Evolutionary conservation across 2,113 vertebrate genomes (phyloP).

Genomic region (Porphyrio hochstetteri): DNA sequence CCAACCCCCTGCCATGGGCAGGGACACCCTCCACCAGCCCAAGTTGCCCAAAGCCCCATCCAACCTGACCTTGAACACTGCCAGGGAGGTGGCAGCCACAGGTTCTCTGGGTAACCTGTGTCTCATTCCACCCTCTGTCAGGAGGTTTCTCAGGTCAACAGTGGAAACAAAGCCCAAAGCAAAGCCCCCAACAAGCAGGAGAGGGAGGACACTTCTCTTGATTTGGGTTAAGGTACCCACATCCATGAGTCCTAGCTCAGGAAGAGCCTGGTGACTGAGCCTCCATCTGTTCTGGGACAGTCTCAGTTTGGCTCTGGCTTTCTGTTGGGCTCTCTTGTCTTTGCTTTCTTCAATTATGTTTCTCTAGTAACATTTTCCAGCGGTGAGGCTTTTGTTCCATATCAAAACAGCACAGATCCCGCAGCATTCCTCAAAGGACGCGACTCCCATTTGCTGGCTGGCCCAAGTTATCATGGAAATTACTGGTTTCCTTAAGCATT

Average conservation of each 20-base stretch:
- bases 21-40: background rate
- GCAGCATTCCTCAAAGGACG: conserved; percentile 1
- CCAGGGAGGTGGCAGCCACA: background rate
- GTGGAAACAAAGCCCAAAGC: background rate
- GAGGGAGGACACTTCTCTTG: background rate
- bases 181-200: background rate
- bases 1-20: background rate
- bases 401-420: conserved; percentile 12
- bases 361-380: conserved; percentile 15
- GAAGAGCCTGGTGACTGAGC: background rate
- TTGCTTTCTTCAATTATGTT: conserved; percentile 24
- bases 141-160: background rate
- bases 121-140: background rate
- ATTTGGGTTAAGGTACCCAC: background rate
- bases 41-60: background rate
- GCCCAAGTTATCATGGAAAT: conserved; percentile 41
- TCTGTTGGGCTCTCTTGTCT: background rate
- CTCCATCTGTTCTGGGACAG: background rate
- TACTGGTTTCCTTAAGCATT: conserved; percentile 36
- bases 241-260: accelerated
- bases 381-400: conserved; percentile 14
- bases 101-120: background rate
- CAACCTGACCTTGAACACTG: background rate
- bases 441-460: background rate
- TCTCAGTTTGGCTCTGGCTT: background rate